Evolutionary conservation across 2,888 invertebrate species (phyloP).

Genomic region (Nomada hirtipes): DNA sequence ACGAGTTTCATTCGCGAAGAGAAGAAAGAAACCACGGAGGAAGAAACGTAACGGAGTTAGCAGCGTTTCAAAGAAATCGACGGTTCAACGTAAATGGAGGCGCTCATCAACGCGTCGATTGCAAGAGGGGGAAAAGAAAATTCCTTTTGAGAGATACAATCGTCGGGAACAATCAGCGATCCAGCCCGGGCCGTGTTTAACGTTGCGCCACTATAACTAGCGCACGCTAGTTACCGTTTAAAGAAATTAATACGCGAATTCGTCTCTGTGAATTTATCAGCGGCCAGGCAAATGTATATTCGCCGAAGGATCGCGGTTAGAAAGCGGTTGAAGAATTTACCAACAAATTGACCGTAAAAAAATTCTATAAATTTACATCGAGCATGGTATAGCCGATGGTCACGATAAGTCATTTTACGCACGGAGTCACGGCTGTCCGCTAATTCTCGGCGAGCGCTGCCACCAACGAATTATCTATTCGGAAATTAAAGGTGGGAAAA

Average conservation of each 20-base stretch:
- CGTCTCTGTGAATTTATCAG: conserved; percentile 15
- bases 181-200: background rate
- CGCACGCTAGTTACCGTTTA: background rate
- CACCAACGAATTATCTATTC: conserved; percentile 63
- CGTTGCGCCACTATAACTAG: background rate
- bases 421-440: conserved; percentile 58
- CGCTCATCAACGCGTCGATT: conserved; percentile 23
- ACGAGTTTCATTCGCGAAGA: background rate
- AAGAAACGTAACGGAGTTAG: background rate
- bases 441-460: conserved; percentile 46
- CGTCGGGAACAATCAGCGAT: conserved; percentile 2
- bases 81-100: conserved; percentile 1
- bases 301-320: background rate
- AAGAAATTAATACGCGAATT: conserved; percentile 18
- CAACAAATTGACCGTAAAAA: conserved; percentile 37
- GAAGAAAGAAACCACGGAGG: background rate
- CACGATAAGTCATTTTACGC: conserved; percentile 59
- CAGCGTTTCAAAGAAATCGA: conserved; percentile 5
- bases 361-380: conserved; percentile 38
- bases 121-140: background rate
- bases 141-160: conserved; percentile 12
- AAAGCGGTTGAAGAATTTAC: conserved; percentile 2
- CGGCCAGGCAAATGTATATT: background rate
- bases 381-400: conserved; percentile 25
- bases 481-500: conserved; percentile 64